Evolutionary conservation across 1,140 invertebrate genomes (phyloP), one percentile per base, ranked within the genome.

Genomic region (Brachionus plicatilis): DNA sequence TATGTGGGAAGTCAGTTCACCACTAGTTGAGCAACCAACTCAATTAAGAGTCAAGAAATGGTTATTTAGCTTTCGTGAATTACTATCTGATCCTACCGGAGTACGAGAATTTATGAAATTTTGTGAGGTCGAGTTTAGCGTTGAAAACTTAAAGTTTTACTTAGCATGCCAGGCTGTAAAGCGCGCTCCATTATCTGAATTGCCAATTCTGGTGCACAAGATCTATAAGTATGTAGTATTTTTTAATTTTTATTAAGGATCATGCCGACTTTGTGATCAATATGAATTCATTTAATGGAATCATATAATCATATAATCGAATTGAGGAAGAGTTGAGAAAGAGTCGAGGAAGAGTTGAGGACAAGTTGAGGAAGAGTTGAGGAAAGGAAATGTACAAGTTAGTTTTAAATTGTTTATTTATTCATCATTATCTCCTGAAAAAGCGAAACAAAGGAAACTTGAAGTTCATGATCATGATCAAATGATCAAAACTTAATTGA

Each of bases 101-200:
- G 91, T 94, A 85, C 96, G 99, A 85, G 97, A 99, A 90, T 98
- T 99, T 90, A 93, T 94, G 85, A 94, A 94, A 88, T 99, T 98
- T 90, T 92, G 99, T 53, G 95, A 96, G 88, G 98, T 99, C 90
- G 97, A 99, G 91, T 99, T 99, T 90, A 97, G 95, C 87, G 95
- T 95, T 45, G 97, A 99, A 92, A 99, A 99, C 91, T 92, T 99
- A 85, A 97, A 96, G 95, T 88, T 87, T 27, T 72, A 41, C 24
- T 47, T 85, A 9, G 82, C 68, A n/a, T 45, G 50, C 41, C 41
- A 53, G 20, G 37, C 53, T 12, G 53, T 82, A 5, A 60, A 45
- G 33, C 50, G 24, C 24, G 79, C 53, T 17, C 75, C 56, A 20
- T 45, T 29, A 24, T 80, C 84, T 33, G 79, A 82, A 60, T 41